Evolutionary conservation across 2,888 invertebrate species (phyloP).

Genomic region (Ligdia adustata): DNA sequence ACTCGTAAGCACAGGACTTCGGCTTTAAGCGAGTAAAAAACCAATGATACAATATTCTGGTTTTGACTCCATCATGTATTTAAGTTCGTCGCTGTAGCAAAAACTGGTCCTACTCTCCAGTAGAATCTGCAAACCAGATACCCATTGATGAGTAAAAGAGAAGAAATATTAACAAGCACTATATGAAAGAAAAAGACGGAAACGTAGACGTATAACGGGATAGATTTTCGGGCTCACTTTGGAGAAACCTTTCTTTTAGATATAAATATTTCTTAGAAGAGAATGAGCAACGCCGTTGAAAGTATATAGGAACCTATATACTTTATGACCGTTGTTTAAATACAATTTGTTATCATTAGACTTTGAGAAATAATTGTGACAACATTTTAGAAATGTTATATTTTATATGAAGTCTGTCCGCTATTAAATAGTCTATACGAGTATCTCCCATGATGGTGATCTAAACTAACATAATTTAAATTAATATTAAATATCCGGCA

Average conservation of each 20-base stretch:
- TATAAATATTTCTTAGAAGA: slow-evolving; percentile 61
- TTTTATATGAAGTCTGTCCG: no score
- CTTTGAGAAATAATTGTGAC: no score
- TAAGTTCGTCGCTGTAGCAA: slow-evolving; percentile 47
- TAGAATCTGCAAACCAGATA: slow-evolving; percentile 65
- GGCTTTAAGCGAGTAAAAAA: slow-evolving; percentile 25
- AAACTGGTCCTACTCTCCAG: slow-evolving; percentile 68
- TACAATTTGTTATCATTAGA: no score
- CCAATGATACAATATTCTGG: slow-evolving; percentile 32
- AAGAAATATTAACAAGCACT: slow-evolving; percentile 38
- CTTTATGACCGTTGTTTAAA: no score
- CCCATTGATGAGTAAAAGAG: slow-evolving; percentile 73
- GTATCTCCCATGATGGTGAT: not conserved
- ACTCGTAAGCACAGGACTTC: slow-evolving; percentile 20
- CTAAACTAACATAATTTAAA: not conserved
- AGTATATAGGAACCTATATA: no score
- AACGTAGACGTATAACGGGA: slow-evolving; percentile 67
- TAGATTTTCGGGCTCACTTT: slow-evolving; percentile 49
- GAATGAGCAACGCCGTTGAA: slow-evolving; percentile 37
- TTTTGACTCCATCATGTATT: slow-evolving; percentile 37
- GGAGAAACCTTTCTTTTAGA: slow-evolving; percentile 49
- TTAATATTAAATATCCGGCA: not conserved
- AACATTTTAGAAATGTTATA: no score
- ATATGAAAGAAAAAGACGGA: slow-evolving; percentile 48
- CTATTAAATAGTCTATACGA: no score